Base-by-base conservation (phyloP, 2,113 vertebrate genomes). In the Macquaria ambigua region DNA sequence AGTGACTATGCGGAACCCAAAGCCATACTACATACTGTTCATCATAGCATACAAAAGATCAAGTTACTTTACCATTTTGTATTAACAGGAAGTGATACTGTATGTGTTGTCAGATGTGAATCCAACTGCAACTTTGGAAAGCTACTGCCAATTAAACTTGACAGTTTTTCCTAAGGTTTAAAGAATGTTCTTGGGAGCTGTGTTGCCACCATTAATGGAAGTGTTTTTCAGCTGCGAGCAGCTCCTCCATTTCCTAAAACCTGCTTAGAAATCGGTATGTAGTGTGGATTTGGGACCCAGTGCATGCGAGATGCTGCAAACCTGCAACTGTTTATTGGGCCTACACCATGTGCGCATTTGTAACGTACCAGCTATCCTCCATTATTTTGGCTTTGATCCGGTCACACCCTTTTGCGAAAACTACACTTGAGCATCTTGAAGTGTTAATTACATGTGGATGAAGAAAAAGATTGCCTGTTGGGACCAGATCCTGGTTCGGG, bases 401-500 rank as follows among this genome's bases (percentile, higher is more conserved):
- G 46, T 48, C 15, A 5, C 14, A 4, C 46, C 46, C 46, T 48
- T 48, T 48, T 48, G 46, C 15, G 15, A 48, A 16, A 48, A 16
- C 14, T 14, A 16, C 46, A 48, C 15, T 16, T 16, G 3, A 48
- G 46, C 46, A 16, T 48, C 46, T 48, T 48, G 12, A 48, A 1
- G 43, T 46, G 43, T 46, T 46, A 3, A 46, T 46, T 23, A 14
- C 34, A 67, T 43, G 52, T 41, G 64, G 41, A 31, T 8, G 34
- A n/a, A 6, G 34, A 16, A 10, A 41, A 25, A 16, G 23, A 12
- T n/a, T 34, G 23, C 23, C 74, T 12, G 1, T 8, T 5, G 14
- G 66, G 37, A 37, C 76, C 63, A 61, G 66, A 61, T 34, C 41
- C 53, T 39, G 71, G 52, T 46, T 83, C 20, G 6, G 63, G 48